Conservation (phyloP, 2,113 vertebrate genomes). For the Paracanthobrama guichenoti region DNA sequence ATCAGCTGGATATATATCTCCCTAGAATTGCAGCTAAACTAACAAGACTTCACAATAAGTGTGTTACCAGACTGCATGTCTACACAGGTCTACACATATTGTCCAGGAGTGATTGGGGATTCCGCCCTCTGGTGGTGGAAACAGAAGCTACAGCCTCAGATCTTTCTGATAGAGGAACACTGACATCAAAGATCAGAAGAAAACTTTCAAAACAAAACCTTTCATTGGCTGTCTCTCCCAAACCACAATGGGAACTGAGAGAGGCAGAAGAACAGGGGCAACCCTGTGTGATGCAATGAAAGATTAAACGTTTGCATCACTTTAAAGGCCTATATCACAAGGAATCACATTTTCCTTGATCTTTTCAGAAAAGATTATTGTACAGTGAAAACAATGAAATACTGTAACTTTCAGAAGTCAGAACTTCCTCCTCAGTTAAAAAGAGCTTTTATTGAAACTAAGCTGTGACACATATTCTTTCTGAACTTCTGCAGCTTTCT, state of each 20-base stretch:
- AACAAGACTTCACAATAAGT: background rate
- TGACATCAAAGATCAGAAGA: background rate
- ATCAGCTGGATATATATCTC: background rate
- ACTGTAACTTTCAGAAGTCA: background rate
- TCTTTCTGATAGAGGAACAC: background rate
- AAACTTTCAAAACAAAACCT: background rate
- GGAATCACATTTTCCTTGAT: background rate
- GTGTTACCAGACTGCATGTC: background rate
- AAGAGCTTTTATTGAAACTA: background rate
- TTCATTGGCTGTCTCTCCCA: background rate
- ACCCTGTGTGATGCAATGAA: background rate
- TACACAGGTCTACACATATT: background rate
- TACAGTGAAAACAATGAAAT: background rate
- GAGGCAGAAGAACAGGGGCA: background rate
- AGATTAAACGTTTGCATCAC: background rate
- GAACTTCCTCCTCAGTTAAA: background rate
- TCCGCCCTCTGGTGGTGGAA: background rate
- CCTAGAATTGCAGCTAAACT: background rate
- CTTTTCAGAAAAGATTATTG: background rate
- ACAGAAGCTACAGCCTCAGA: background rate
- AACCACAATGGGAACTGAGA: background rate
- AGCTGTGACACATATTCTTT: background rate
- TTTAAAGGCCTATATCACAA: background rate
- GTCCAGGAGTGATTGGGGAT: background rate
- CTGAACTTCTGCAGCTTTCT: background rate